These are phyloP conservation scores for Artibeus jamaicensis DNA, from an alignment of 2,797 vertebrate genomes.

Conservation along the genomic window DNA sequence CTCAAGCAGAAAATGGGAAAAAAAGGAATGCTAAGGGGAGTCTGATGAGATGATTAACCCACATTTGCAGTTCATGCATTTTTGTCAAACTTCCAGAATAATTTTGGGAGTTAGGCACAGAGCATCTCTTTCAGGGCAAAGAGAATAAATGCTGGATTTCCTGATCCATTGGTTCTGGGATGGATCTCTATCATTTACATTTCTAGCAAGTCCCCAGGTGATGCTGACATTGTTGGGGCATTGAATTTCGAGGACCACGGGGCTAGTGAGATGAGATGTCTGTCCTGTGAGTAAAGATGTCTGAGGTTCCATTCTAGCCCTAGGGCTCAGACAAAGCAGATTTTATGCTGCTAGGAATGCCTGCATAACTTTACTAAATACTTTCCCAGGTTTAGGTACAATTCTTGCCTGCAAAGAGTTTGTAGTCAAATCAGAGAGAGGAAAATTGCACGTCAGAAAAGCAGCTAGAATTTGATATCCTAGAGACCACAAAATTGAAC, in stretches of 20 bases:
- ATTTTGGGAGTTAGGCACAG: not conserved
- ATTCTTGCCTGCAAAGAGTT: not conserved
- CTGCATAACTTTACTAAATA: not conserved
- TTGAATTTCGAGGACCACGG: not conserved
- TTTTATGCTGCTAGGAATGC: not conserved
- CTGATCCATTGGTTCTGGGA: not conserved
- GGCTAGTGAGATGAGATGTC: not conserved
- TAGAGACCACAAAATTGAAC: not conserved
- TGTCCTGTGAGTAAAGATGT: not conserved
- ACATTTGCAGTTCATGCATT: not conserved
- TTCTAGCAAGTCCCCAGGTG: not conserved
- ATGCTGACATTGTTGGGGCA: not conserved
- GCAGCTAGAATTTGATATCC: not conserved
- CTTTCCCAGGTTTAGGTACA: not conserved
- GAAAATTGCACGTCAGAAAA: not conserved
- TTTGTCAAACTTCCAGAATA: not conserved
- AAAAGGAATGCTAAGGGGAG: not conserved
- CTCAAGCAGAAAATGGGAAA: not conserved
- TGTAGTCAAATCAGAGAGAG: not conserved
- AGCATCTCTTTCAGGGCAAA: not conserved
- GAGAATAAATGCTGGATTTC: not conserved
- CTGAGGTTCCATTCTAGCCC: not conserved
- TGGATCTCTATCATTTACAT: rapidly evolving
- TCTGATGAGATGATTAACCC: not conserved
- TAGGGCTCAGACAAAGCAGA: not conserved